A percentile compares a stretch with the other conserved stretches of the same genome.
Evolutionary conservation across 2,113 vertebrate species (phyloP).

Genomic region (Dicerorhinus sumatrensis): DNA sequence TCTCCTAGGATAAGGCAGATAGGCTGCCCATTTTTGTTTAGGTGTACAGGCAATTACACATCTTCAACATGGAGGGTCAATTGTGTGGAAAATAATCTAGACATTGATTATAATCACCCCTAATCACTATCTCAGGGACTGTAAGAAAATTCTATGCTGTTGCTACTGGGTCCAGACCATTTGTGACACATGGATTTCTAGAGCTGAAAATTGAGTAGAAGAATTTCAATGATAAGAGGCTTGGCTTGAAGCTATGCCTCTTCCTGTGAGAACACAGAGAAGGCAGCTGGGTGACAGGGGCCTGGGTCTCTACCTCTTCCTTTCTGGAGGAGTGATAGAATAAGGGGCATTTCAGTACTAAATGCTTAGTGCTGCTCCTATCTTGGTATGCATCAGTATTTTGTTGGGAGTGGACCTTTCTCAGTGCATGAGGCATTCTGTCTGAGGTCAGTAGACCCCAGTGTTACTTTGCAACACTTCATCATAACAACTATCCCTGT

Average conservation of each 20-base stretch:
- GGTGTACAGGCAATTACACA: not conserved
- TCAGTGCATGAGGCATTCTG: not conserved
- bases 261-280: not conserved
- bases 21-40: not conserved
- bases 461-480: not conserved
- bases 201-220: not conserved
- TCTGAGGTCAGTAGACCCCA: not conserved
- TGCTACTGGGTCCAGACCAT: not conserved
- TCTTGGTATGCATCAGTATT: not conserved
- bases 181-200: not conserved
- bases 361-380: not conserved
- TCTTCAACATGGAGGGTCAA: not conserved
- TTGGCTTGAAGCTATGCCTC: not conserved
- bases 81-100: not conserved
- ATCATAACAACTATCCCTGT: not conserved
- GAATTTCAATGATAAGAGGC: not conserved
- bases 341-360: not conserved
- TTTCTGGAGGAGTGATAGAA: not conserved
- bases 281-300: not conserved
- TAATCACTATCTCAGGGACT: not conserved
- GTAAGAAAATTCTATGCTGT: not conserved
- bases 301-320: not conserved
- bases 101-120: not conserved
- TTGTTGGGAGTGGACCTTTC: not conserved
- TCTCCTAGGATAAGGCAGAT: not conserved